A percentile compares a stretch with the other conserved stretches of the same genome.
These are phyloP conservation scores for Euplagia quadripunctaria DNA, from an alignment of 2,888 invertebrate species.

Conservation along the genomic window DNA sequence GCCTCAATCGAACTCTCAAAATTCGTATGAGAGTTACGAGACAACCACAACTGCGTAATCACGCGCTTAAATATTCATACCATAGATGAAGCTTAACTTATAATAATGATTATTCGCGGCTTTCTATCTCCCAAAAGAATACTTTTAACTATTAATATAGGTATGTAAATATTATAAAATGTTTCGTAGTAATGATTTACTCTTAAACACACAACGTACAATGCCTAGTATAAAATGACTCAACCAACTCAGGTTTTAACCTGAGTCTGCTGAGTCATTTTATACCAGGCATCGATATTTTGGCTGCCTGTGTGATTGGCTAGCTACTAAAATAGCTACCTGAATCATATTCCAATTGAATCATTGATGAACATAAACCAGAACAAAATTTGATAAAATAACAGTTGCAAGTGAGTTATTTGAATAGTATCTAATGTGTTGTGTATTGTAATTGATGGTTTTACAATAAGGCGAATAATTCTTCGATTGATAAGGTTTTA, in stretches of 20 bases:
- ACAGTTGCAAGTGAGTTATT: slow-evolving; percentile 40
- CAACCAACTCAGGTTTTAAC: neutral
- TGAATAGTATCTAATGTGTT: slow-evolving; percentile 11
- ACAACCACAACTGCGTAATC: neutral
- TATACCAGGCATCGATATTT: slow-evolving; percentile 40
- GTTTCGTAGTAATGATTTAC: no score
- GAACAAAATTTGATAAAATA: slow-evolving; percentile 45
- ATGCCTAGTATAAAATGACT: neutral
- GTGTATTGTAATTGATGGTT: slow-evolving; percentile 15
- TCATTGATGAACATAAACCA: slow-evolving; percentile 50
- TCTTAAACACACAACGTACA: no score
- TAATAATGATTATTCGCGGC: neutral
- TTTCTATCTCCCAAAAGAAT: no score
- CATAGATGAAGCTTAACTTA: neutral
- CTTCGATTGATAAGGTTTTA: neutral
- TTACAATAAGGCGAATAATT: slow-evolving; percentile 30
- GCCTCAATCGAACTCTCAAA: no score
- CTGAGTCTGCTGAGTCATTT: slow-evolving; percentile 33
- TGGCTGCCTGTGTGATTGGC: slow-evolving; percentile 32
- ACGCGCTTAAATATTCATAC: neutral
- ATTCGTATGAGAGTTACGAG: neutral
- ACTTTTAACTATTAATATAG: no score
- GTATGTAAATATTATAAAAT: no score
- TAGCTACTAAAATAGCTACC: slow-evolving; percentile 55
- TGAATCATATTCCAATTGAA: slow-evolving; percentile 59